A percentile compares a stretch with the other conserved stretches of the same genome.
phyloP scores from a whole-genome alignment of 1,140 invertebrate species.

The Drepana arcuata region DNA sequence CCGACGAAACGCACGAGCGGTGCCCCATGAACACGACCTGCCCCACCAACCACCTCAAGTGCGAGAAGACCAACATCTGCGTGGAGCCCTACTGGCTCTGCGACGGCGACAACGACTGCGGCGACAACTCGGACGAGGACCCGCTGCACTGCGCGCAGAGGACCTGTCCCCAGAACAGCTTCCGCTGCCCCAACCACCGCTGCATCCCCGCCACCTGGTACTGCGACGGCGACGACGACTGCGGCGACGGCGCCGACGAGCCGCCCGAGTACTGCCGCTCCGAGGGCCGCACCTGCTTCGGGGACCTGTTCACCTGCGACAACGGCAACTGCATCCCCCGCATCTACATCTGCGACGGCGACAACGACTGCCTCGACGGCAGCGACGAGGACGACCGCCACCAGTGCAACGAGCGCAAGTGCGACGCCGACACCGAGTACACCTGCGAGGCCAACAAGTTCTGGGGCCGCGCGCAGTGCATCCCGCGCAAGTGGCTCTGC shows the following conservation, averaged over 20 bases:
- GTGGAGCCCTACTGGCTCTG: slow-evolving; percentile 96
- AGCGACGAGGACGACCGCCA: slow-evolving; percentile 93
- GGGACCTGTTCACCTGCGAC: slow-evolving; percentile 95
- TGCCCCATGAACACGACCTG: slow-evolving; percentile 92
- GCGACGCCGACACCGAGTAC: slow-evolving; percentile 93
- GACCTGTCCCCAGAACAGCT: slow-evolving; percentile 92
- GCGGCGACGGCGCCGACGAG: slow-evolving; percentile 91
- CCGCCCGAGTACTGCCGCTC: slow-evolving; percentile 93
- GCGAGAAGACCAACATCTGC: slow-evolving; percentile 94
- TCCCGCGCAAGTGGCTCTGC: slow-evolving; percentile 94
- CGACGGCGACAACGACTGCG: slow-evolving; percentile 95
- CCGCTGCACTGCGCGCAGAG: slow-evolving; percentile 88
- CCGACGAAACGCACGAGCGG: slow-evolving; percentile 90
- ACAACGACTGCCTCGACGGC: slow-evolving; percentile 93
- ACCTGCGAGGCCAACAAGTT: slow-evolving; percentile 91
- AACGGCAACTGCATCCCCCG: slow-evolving; percentile 97
- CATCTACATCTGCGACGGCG: slow-evolving; percentile 97
- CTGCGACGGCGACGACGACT: slow-evolving; percentile 92
- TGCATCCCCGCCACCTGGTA: slow-evolving; percentile 95
- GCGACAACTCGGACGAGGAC: slow-evolving; percentile 96
- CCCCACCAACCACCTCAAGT: slow-evolving; percentile 89
- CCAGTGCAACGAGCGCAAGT: slow-evolving; percentile 93
- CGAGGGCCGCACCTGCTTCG: slow-evolving; percentile 95
- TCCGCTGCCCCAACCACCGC: slow-evolving; percentile 89
- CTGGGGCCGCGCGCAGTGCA: slow-evolving; percentile 94